Conservation (phyloP, 1,140 invertebrate genomes). For the Drosophila hydei region DNA sequence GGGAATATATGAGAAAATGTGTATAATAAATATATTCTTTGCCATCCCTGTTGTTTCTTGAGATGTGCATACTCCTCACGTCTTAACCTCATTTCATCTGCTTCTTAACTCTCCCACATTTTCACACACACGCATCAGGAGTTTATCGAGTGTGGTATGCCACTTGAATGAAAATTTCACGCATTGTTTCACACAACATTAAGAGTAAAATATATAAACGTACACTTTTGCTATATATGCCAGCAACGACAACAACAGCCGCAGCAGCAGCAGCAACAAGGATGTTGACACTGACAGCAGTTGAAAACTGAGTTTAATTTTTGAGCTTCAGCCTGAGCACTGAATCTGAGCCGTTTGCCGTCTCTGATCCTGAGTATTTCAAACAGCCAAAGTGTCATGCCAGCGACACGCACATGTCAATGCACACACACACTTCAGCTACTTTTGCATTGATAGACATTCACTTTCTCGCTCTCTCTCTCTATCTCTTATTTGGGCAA, state of each 20-base stretch:
- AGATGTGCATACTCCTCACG: too few species aligned
- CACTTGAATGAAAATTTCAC: constrained; percentile 33
- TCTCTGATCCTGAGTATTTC: constrained; percentile 35
- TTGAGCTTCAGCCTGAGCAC: constrained; percentile 13
- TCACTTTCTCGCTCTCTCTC: background rate
- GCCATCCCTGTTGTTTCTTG: too few species aligned
- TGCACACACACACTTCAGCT: constrained; percentile 11
- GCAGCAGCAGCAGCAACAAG: background rate
- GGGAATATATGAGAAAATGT: too few species aligned
- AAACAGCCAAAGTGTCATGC: constrained; percentile 44
- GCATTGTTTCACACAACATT: constrained; percentile 26
- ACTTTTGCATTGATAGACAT: background rate
- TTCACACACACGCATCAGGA: background rate
- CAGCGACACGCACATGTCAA: constrained; percentile 44
- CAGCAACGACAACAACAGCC: background rate
- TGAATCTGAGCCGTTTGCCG: constrained; percentile 1
- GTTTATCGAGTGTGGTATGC: constrained; percentile 16
- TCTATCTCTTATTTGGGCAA: constrained; percentile 14
- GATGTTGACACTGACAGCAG: constrained; percentile 17
- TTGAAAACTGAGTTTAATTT: constrained; percentile 10
- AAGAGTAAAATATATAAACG: constrained; percentile 39
- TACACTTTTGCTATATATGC: constrained; percentile 20
- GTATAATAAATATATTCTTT: too few species aligned
- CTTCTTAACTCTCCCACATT: background rate
- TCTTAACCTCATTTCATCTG: background rate